These are phyloP conservation scores for Apocheima hispidaria DNA, from an alignment of 2,888 invertebrate genomes.

Conservation along the genomic window DNA sequence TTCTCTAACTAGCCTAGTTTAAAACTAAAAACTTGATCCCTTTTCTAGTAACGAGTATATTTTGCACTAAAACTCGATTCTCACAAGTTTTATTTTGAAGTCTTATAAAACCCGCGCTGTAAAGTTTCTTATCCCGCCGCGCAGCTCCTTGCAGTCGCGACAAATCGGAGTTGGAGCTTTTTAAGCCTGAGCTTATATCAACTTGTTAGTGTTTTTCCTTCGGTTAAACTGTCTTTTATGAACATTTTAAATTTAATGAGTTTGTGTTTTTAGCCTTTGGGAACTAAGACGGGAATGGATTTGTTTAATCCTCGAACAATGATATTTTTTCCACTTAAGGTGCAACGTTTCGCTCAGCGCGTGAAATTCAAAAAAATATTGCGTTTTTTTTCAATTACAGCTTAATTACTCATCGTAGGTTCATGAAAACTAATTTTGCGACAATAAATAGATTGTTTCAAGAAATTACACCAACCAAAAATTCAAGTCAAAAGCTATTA, in stretches of 20 bases:
- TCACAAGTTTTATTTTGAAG: slow-evolving; percentile 55
- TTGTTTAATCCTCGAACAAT: background rate
- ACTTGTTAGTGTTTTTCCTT: slow-evolving; percentile 45
- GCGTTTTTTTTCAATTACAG: no score
- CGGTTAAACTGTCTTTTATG: slow-evolving; percentile 16
- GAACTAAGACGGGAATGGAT: background rate
- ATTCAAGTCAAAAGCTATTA: no score
- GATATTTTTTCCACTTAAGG: background rate
- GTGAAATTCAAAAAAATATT: no score
- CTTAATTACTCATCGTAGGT: no score
- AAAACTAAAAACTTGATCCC: slow-evolving; percentile 38
- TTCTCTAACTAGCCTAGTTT: slow-evolving; percentile 12
- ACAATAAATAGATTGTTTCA: no score
- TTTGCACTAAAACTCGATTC: slow-evolving; percentile 41
- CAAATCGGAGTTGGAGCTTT: slow-evolving; percentile 65
- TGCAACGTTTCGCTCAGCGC: no score
- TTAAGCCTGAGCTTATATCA: slow-evolving; percentile 60
- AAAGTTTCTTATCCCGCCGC: slow-evolving; percentile 68
- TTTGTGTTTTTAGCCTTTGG: background rate
- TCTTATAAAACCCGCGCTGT: slow-evolving; percentile 59
- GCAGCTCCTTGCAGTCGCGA: slow-evolving; percentile 60
- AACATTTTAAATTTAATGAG: background rate
- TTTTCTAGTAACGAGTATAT: slow-evolving; percentile 29
- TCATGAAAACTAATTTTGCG: no score
- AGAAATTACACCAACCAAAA: no score